Evolutionary conservation across 2,888 invertebrate species (phyloP).

Genomic region (Adelphocoris suturalis): DNA sequence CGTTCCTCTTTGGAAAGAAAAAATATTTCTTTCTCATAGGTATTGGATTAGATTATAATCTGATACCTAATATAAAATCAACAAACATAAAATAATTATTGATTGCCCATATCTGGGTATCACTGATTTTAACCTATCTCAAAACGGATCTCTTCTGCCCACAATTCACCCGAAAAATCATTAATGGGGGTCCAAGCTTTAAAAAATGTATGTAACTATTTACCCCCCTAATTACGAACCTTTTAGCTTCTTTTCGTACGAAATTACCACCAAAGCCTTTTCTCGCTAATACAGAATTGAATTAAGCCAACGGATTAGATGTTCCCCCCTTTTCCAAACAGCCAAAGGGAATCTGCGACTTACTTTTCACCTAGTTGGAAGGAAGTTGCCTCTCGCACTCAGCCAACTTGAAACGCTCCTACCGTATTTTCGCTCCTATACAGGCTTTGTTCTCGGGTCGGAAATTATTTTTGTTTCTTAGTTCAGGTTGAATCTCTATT

Average conservation of each 20-base stretch:
- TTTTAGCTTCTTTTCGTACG: constrained; percentile 15
- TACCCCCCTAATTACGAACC: background rate
- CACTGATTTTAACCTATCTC: too few species aligned
- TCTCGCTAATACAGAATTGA: constrained; percentile 6
- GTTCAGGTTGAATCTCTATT: constrained; percentile 46
- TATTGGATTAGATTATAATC: too few species aligned
- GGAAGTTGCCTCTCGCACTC: constrained; percentile 19
- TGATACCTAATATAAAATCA: too few species aligned
- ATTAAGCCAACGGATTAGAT: background rate
- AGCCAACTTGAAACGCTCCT: background rate
- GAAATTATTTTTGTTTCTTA: constrained; percentile 50
- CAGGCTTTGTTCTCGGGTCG: constrained; percentile 4
- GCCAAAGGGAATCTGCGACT: constrained; percentile 26
- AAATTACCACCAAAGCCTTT: constrained; percentile 38
- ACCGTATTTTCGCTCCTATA: constrained; percentile 17
- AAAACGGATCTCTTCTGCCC: too few species aligned
- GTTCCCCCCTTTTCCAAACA: background rate
- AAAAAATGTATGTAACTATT: background rate
- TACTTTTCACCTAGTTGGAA: constrained; percentile 16
- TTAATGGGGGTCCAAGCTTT: background rate
- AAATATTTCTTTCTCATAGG: too few species aligned
- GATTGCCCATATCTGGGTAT: too few species aligned
- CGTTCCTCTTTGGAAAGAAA: too few species aligned
- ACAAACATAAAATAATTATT: too few species aligned
- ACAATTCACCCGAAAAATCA: too few species aligned